These are phyloP conservation scores for Grammomys dolichurus DNA, from an alignment of 2,113 vertebrate species.

Conservation along the genomic window DNA sequence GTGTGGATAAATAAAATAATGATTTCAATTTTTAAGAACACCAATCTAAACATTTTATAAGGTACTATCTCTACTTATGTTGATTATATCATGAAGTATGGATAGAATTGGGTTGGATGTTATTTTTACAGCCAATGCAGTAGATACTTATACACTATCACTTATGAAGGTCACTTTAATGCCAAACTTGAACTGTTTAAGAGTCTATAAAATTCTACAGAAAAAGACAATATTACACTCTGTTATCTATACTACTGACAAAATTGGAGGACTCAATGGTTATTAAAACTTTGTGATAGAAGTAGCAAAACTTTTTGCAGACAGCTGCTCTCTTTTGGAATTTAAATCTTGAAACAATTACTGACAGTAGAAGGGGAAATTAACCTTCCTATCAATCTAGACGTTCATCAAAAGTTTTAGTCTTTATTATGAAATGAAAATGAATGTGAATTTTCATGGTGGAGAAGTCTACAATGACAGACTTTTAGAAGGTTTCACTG, in stretches of 20 bases:
- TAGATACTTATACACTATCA: background rate
- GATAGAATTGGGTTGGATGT: background rate
- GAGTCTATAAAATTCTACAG: conserved; percentile 18
- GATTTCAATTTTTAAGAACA: background rate
- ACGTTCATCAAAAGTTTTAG: conserved; percentile 62
- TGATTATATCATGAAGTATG: background rate
- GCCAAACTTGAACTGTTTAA: conserved; percentile 27
- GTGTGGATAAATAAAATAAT: conserved; percentile 11
- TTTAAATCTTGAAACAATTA: conserved; percentile 66
- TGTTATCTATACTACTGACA: conserved; percentile 6
- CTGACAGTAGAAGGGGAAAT: conserved; percentile 26
- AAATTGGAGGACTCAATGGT: conserved; percentile 33
- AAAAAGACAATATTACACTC: conserved; percentile 65
- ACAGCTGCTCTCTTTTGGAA: conserved; percentile 42
- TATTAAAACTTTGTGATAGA: conserved; percentile 66
- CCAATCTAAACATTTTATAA: background rate
- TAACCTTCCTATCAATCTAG: conserved; percentile 40
- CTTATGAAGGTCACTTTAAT: conserved; percentile 56
- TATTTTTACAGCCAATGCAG: background rate
- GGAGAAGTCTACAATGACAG: background rate
- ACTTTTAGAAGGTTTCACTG: background rate
- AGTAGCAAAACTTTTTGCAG: conserved; percentile 53
- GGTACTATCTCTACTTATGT: background rate
- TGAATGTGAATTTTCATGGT: background rate
- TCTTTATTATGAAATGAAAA: conserved; percentile 46